Conservation (phyloP, 2,797 vertebrate species). For the Acanthiza pusilla region DNA sequence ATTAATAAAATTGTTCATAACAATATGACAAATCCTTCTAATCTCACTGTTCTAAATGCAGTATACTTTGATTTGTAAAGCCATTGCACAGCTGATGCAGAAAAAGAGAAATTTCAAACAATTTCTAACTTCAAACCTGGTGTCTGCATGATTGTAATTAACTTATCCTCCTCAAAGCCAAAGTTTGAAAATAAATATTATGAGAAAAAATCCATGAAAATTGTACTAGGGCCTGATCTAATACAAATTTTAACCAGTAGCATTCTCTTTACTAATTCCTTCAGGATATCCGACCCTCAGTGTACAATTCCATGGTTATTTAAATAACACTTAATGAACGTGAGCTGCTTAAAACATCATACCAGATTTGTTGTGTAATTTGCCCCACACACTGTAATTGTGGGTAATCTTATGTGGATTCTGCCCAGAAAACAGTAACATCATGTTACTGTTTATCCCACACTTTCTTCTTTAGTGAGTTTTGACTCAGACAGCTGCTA, state of each 20-base stretch:
- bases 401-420: neutral
- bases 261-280: neutral
- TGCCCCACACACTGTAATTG: neutral
- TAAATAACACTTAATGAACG: slow-evolving; percentile 46
- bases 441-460: neutral
- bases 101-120: neutral
- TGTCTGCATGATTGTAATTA: neutral
- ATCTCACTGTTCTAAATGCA: neutral
- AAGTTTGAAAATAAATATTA: neutral
- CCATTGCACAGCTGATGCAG: neutral
- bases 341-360: slow-evolving; percentile 30
- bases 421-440: neutral
- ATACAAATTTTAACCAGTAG: neutral
- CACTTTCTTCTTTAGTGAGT: neutral
- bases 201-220: neutral
- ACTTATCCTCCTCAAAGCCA: neutral
- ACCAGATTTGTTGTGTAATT: neutral
- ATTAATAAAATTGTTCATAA: neutral
- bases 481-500: neutral
- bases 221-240: neutral
- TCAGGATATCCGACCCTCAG: neutral
- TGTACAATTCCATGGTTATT: neutral
- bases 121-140: neutral
- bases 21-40: neutral
- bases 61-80: neutral